Evolutionary conservation across 2,797 vertebrate genomes (phyloP).

Genomic region (Tenualosa ilisha): DNA sequence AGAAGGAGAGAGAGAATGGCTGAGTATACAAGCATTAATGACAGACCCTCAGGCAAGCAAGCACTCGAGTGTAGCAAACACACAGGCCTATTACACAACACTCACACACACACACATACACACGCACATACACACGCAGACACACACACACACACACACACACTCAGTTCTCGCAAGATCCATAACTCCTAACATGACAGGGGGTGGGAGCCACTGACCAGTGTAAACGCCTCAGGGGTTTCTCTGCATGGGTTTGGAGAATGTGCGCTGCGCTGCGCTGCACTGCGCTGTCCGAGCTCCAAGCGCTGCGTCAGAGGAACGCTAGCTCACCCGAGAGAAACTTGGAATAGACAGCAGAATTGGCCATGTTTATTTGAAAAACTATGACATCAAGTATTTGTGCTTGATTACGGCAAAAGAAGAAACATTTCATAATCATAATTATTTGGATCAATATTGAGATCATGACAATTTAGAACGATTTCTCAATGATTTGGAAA

Average conservation of each 20-base stretch:
- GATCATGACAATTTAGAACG: too few relatives aligned
- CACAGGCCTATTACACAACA: background rate
- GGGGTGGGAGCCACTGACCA: background rate
- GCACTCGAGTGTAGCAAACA: background rate
- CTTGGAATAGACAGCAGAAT: too few relatives aligned
- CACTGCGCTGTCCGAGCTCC: background rate
- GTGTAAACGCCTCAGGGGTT: background rate
- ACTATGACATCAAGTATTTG: too few relatives aligned
- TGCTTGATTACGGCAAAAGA: too few relatives aligned
- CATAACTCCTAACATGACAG: background rate
- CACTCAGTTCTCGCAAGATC: background rate
- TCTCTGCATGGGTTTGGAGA: background rate
- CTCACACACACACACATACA: background rate
- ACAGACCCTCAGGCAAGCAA: background rate
- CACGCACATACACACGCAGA: background rate
- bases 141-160: background rate
- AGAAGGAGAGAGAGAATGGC: background rate
- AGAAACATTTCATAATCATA: too few relatives aligned
- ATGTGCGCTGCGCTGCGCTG: background rate
- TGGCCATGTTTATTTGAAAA: background rate
- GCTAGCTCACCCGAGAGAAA: background rate
- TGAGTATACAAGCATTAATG: background rate
- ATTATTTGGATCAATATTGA: too few relatives aligned
- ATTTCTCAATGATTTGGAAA: too few relatives aligned
- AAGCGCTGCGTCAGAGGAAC: background rate